Evolutionary conservation across 64 coral and sea anemone species (phyloP).

Genomic region (Dendrophyllia cribrosa): DNA sequence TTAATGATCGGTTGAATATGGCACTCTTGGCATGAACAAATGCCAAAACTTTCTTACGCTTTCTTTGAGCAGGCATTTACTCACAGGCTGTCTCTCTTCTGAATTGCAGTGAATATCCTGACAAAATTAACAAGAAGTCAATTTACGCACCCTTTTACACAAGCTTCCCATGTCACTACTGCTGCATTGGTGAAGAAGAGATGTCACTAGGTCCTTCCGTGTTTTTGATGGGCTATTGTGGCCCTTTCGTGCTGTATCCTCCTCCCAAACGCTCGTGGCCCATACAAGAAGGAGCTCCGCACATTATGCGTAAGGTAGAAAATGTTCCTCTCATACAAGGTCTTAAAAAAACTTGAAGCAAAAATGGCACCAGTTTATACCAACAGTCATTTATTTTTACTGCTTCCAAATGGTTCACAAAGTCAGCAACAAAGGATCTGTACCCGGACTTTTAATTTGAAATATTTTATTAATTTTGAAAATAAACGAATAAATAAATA

Average conservation of each 20-base stretch:
- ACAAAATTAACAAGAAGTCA: background rate
- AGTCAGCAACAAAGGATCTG: too few relatives aligned
- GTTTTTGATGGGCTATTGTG: background rate
- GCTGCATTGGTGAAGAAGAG: background rate
- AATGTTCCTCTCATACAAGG: too few relatives aligned
- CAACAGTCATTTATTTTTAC: too few relatives aligned
- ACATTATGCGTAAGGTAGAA: background rate
- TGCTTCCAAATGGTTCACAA: too few relatives aligned
- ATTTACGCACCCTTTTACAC: background rate
- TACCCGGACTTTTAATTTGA: too few relatives aligned
- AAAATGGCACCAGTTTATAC: too few relatives aligned
- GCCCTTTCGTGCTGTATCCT: background rate
- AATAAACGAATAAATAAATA: too few relatives aligned
- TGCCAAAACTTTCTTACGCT: too few relatives aligned
- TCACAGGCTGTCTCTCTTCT: background rate
- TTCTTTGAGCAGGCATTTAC: background rate
- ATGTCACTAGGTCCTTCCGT: background rate
- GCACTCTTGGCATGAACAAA: too few relatives aligned
- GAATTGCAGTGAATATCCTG: background rate
- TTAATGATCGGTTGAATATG: too few relatives aligned
- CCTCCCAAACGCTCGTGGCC: background rate
- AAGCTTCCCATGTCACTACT: background rate
- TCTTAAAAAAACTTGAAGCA: too few relatives aligned
- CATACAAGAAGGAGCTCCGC: background rate
- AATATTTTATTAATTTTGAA: too few relatives aligned